Conservation (phyloP, 2,113 vertebrate genomes). For the Nesoenas mayeri region DNA sequence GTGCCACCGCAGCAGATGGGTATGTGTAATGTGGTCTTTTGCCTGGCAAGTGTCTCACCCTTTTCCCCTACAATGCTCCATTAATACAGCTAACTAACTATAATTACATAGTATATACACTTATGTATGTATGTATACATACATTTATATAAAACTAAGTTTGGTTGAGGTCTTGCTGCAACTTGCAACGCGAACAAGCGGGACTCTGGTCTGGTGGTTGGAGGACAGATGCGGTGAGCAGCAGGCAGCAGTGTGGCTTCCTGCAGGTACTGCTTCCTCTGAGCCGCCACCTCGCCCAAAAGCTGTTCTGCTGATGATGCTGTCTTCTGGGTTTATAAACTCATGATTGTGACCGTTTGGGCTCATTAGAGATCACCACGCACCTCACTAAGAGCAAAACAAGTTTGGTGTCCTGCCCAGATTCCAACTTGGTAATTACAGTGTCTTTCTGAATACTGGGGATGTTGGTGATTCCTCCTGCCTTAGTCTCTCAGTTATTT, state of each 20-base stretch:
- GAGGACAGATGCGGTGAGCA: neutral
- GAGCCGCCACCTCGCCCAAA: neutral
- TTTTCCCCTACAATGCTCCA: neutral
- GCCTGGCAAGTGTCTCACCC: neutral
- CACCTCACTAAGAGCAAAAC: neutral
- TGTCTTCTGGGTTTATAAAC: neutral
- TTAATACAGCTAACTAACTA: neutral
- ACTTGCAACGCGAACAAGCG: neutral
- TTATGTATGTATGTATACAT: neutral
- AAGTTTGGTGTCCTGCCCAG: neutral
- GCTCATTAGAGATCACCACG: neutral
- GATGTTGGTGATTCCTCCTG: neutral
- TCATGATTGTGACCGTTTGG: neutral
- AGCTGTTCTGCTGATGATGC: neutral
- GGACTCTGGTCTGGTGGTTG: rapidly evolving
- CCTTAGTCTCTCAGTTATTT: neutral
- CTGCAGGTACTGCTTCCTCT: neutral
- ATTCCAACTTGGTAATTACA: slow-evolving; percentile 9
- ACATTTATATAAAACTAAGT: neutral
- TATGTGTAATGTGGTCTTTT: neutral
- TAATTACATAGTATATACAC: neutral
- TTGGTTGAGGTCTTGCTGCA: neutral
- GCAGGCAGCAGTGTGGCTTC: neutral
- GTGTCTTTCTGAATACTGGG: neutral
- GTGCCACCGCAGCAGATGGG: neutral